phyloP scores from a whole-genome alignment of 1,140 invertebrate genomes.

The Trissolcus basalis region DNA sequence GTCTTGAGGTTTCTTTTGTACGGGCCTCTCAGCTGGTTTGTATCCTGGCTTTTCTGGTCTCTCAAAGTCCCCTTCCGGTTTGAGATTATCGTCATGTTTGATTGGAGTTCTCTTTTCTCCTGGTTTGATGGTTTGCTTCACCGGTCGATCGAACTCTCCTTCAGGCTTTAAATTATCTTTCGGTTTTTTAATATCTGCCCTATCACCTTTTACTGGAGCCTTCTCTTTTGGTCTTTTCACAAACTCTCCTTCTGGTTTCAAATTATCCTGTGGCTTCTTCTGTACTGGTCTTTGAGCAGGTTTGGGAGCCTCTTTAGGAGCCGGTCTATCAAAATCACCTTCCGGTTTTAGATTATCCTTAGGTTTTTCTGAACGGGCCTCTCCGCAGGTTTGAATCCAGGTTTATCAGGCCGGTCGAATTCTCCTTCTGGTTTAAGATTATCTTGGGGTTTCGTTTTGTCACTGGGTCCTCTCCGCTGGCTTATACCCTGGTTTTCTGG shows the following conservation, averaged over 20 bases:
- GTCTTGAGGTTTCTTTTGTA: too few species aligned
- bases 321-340: neutral
- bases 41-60: too few species aligned
- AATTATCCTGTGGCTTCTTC: slow-evolving; percentile 65
- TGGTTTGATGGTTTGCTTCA: neutral
- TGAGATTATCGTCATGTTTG: slow-evolving; percentile 76
- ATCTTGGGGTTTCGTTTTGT: too few species aligned
- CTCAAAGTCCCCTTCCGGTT: too few species aligned
- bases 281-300: neutral
- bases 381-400: too few species aligned
- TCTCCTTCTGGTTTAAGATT: too few species aligned
- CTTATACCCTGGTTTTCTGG: too few species aligned
- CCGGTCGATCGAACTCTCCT: slow-evolving; percentile 76
- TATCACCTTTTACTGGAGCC: slow-evolving; percentile 70
- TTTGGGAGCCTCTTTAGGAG: neutral
- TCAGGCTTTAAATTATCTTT: slow-evolving; percentile 77
- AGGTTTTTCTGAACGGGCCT: too few species aligned
- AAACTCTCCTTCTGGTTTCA: slow-evolving; percentile 77
- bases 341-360: too few species aligned
- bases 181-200: slow-evolving; percentile 71
- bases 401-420: too few species aligned
- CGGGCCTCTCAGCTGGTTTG: too few species aligned
- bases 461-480: too few species aligned
- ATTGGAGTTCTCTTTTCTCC: neutral
- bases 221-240: slow-evolving; percentile 60